phyloP scores from a whole-genome alignment of 2,888 invertebrate genomes.

The Cheilosia scutellata region DNA sequence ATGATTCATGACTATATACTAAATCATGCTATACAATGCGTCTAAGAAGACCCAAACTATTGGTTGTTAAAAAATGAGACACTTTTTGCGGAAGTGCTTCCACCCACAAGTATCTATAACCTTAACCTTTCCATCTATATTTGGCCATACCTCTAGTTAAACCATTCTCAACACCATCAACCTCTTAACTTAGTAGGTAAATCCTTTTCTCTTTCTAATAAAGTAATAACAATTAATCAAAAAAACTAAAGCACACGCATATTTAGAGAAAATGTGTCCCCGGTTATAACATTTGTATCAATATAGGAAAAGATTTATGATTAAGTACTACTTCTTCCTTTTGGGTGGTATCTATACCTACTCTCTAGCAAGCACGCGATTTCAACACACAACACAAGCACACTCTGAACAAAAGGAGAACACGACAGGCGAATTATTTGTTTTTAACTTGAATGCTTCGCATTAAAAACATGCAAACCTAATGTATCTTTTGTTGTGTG shows the following conservation, averaged over 20 bases:
- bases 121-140: too few relatives aligned
- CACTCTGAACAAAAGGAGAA: constrained; percentile 13
- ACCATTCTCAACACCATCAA: neutral
- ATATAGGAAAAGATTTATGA: constrained; percentile 60
- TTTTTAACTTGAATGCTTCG: constrained; percentile 58
- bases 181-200: neutral
- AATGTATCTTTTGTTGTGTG: constrained; percentile 69
- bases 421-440: constrained; percentile 20
- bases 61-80: too few relatives aligned
- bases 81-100: too few relatives aligned
- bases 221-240: constrained; percentile 63
- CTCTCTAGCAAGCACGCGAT: constrained; percentile 50
- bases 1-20: too few relatives aligned
- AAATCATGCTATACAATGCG: too few relatives aligned
- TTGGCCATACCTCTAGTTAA: neutral
- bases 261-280: constrained; percentile 36
- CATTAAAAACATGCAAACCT: constrained; percentile 69
- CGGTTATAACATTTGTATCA: constrained; percentile 56
- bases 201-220: constrained; percentile 37
- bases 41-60: too few relatives aligned
- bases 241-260: constrained; percentile 53
- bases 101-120: too few relatives aligned
- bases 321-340: constrained; percentile 28
- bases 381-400: neutral
- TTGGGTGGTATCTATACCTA: constrained; percentile 22